Percentiles rank a stretch among this genome's conserved stretches.
Conservation (phyloP, 2,113 vertebrate species). For the Amazona vittata region DNA sequence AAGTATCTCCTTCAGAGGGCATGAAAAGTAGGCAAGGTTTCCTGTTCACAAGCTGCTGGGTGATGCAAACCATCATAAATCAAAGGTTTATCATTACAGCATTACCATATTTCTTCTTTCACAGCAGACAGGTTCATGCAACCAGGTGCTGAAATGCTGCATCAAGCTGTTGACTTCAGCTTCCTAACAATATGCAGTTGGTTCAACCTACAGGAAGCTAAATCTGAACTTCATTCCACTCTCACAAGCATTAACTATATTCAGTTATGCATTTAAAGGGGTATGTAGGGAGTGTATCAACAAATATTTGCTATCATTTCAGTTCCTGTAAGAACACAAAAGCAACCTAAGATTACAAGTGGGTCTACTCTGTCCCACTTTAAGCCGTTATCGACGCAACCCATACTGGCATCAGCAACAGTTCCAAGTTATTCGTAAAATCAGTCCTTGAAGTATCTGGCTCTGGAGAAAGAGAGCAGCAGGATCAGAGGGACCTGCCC, state of each 20-base stretch:
- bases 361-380: background rate
- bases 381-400: background rate
- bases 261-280: background rate
- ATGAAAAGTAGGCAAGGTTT: background rate
- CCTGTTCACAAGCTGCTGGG: background rate
- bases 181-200: background rate
- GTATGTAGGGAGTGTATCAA: background rate
- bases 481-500: background rate
- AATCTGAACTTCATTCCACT: background rate
- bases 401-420: background rate
- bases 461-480: background rate
- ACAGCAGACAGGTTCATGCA: background rate
- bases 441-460: background rate
- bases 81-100: background rate
- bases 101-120: background rate
- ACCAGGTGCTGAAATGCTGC: background rate
- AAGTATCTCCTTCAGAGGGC: background rate
- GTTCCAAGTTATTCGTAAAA: background rate
- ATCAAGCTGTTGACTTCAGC: background rate
- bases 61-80: background rate
- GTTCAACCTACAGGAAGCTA: background rate
- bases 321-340: background rate
- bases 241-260: background rate
- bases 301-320: background rate
- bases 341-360: background rate